Evolutionary conservation across 2,113 vertebrate genomes (phyloP), one percentile per base, ranked within the genome.

Genomic region (Azemiops feae): DNA sequence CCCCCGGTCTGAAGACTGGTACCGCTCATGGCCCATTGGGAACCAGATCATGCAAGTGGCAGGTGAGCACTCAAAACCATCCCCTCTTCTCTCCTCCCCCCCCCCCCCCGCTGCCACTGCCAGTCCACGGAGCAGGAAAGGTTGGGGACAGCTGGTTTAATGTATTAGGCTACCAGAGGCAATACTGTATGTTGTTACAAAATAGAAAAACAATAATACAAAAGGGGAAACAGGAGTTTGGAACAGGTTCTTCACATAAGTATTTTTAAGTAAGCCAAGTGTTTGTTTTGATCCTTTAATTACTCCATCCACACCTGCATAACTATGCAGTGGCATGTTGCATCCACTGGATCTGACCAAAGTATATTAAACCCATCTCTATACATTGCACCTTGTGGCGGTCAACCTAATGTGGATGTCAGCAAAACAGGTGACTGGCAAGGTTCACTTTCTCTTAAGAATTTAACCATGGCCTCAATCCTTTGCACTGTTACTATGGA

Each of bases 101-200:
- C 1, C 20, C 1, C 0, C 58, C 25, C 2, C 57, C 25, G 8
- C 23, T 1, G 8, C 25, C 1, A n/a, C 23, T 64, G 27, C 11
- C 5, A 0, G 11, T 64, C 60, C 11, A 12, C 27, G 9, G 60
- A n/a, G 30, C 27, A n/a, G 30, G 30, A n/a, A 64, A 64, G 30
- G 11, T 64, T n/a, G 30, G 60, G 11, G 30, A 14, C 30, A 11
- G 0, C 30, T 81, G n/a, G 69, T 81, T 39, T 39, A 81, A 18
- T 39, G 34, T 39, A 20, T 81, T 39, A 7, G 69, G 69, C 69
- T 81, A 39, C 16, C 60, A n/a, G 30, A n/a, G 60, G 11, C 60
- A 69, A 12, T 69, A n/a, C 12, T 16, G 16, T 81, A 81, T 74
- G 64, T 74, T 74, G n/a, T 34, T 81, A 39, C 69, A 81, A 81